Evolutionary conservation across 2,113 vertebrate species (phyloP).

Genomic region (Rhinolophus sinicus): DNA sequence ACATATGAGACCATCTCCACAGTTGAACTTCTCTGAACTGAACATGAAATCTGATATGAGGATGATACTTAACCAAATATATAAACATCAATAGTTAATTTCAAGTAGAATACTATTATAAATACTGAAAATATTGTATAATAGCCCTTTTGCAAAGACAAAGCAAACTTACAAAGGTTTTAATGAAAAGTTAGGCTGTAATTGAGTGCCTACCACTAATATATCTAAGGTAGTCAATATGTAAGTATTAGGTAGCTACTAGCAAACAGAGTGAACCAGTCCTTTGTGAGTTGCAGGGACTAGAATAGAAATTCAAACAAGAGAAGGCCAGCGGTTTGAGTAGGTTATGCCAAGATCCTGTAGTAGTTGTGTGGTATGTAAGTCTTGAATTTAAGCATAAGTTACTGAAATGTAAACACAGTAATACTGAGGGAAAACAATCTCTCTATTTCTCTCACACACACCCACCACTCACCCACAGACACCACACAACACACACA

Average conservation of each 20-base stretch:
- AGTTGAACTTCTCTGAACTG: neutral
- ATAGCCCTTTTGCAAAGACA: neutral
- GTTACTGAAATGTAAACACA: neutral
- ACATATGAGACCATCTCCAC: neutral
- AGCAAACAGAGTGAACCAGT: neutral
- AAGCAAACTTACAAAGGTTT: neutral
- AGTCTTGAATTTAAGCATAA: neutral
- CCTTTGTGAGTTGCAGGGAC: neutral
- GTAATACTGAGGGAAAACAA: neutral
- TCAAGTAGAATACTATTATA: neutral
- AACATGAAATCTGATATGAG: neutral
- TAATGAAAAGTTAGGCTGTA: neutral
- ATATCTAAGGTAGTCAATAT: neutral
- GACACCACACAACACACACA: neutral
- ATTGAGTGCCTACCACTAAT: neutral
- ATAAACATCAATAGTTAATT: neutral
- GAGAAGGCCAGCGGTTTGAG: neutral
- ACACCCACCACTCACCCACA: no score
- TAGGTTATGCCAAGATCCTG: neutral
- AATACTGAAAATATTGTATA: neutral
- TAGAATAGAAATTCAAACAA: neutral
- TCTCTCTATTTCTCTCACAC: neutral
- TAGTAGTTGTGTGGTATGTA: neutral
- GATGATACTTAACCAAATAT: neutral
- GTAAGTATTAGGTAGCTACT: neutral